Evolutionary conservation across 2,888 invertebrate species (phyloP).

Genomic region (Timandra comae): DNA sequence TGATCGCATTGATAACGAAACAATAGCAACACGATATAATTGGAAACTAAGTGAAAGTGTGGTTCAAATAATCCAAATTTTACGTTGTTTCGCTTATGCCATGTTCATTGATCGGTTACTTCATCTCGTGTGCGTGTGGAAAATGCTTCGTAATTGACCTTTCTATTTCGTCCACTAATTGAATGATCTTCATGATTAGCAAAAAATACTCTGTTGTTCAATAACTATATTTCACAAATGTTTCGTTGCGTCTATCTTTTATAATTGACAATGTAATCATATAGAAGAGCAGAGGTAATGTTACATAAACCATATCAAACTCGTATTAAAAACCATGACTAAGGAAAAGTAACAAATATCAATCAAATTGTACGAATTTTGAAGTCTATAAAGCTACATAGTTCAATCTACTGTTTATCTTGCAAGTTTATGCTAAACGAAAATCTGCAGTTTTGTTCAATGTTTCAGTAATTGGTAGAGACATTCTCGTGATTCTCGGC

Average conservation of each 20-base stretch:
- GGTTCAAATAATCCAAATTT: constrained; percentile 15
- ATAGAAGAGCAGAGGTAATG: constrained; percentile 5
- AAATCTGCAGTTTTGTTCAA: too few species aligned
- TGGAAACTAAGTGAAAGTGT: constrained; percentile 25
- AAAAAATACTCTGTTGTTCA: constrained; percentile 7
- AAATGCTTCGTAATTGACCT: constrained; percentile 18
- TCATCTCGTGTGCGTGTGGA: constrained; percentile 10
- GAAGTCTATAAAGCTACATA: too few species aligned
- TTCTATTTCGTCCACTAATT: constrained; percentile 14
- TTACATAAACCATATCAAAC: too few species aligned
- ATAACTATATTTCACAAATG: not conserved
- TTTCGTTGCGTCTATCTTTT: not conserved
- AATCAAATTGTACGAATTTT: not conserved
- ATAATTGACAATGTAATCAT: constrained; percentile 1
- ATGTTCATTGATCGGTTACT: constrained; percentile 18
- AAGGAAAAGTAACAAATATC: too few species aligned
- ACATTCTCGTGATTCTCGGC: too few species aligned
- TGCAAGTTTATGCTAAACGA: too few species aligned
- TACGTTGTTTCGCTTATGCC: constrained; percentile 14
- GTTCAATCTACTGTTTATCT: too few species aligned
- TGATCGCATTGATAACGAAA: constrained; percentile 11
- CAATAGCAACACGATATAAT: constrained; percentile 18
- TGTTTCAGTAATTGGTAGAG: too few species aligned
- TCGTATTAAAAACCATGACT: too few species aligned
- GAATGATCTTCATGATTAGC: too few species aligned